phyloP scores from a whole-genome alignment of 2,888 invertebrate genomes.

The Acrobasis consociella region DNA sequence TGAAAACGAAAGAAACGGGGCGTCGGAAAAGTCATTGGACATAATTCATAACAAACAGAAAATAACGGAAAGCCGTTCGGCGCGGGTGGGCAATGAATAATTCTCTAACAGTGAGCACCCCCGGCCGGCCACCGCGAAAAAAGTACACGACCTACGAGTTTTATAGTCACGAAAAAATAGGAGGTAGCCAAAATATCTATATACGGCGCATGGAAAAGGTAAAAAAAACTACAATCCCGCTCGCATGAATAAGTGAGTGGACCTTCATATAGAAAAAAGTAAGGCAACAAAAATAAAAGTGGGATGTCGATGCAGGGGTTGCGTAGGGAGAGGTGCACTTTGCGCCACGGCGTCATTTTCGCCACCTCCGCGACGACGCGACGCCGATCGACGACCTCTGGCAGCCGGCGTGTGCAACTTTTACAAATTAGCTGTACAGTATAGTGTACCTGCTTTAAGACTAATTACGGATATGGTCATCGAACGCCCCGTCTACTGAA shows the following conservation, averaged over 20 bases:
- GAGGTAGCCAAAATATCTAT: slow-evolving; percentile 80
- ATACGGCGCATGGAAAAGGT: slow-evolving; percentile 73
- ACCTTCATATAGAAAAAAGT: slow-evolving; percentile 76
- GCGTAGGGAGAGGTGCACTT: slow-evolving; percentile 36
- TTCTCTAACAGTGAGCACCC: slow-evolving; percentile 81
- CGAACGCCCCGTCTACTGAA: too few relatives aligned
- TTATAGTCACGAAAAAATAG: slow-evolving; percentile 81
- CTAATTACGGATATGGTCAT: too few relatives aligned
- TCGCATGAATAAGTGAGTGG: slow-evolving; percentile 81
- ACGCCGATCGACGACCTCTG: slow-evolving; percentile 20
- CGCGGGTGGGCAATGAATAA: slow-evolving; percentile 82
- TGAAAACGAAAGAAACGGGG: slow-evolving; percentile 75
- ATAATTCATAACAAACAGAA: slow-evolving; percentile 82
- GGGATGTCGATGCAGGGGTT: slow-evolving; percentile 43
- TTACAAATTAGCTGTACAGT: not conserved
- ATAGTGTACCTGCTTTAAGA: not conserved
- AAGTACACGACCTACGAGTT: slow-evolving; percentile 78
- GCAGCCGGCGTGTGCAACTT: not conserved
- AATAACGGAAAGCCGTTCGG: slow-evolving; percentile 81
- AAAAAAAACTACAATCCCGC: slow-evolving; percentile 76
- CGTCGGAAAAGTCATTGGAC: slow-evolving; percentile 79
- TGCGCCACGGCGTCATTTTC: slow-evolving; percentile 33
- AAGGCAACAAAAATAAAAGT: slow-evolving; percentile 65
- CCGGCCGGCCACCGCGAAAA: slow-evolving; percentile 72
- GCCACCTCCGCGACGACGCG: slow-evolving; percentile 31